phyloP scores from a whole-genome alignment of 2,888 invertebrate species.

The Drosophila buzzatii region DNA sequence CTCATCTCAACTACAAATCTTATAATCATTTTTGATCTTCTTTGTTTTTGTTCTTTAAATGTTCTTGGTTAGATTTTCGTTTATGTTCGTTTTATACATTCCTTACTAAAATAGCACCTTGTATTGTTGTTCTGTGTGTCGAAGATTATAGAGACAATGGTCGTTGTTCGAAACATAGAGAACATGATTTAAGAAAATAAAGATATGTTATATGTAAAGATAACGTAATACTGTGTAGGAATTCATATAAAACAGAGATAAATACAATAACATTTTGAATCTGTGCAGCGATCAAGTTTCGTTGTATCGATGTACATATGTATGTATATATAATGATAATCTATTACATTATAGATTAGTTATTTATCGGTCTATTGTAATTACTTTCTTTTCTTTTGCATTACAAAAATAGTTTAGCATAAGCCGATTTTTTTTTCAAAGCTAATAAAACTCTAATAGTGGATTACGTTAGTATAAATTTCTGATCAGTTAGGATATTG shows the following conservation, averaged over 20 bases:
- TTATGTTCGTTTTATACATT: constrained; percentile 47
- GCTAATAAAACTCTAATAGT: constrained; percentile 1
- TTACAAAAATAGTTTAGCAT: constrained; percentile 26
- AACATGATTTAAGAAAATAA: constrained; percentile 29
- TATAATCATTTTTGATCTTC: constrained; percentile 56
- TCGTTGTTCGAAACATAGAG: constrained; percentile 60
- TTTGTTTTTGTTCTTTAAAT: constrained; percentile 40
- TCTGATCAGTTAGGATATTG: constrained; percentile 13
- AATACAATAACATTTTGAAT: constrained; percentile 42
- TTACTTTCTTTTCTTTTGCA: background rate
- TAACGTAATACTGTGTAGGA: constrained; percentile 43
- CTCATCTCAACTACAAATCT: constrained; percentile 35
- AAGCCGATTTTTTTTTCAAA: background rate
- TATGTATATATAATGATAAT: background rate
- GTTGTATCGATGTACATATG: constrained; percentile 10
- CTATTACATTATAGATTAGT: background rate
- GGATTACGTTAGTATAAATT: background rate
- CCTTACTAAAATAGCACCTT: constrained; percentile 79
- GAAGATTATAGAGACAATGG: constrained; percentile 63
- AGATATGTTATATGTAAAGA: constrained; percentile 24
- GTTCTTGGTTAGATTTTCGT: constrained; percentile 40
- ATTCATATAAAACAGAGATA: constrained; percentile 32
- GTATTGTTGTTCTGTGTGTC: constrained; percentile 68
- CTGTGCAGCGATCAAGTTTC: constrained; percentile 36
- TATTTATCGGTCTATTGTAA: constrained; percentile 15